phyloP scores from a whole-genome alignment of 2,113 vertebrate species.

The Takifugu bimaculatus region DNA sequence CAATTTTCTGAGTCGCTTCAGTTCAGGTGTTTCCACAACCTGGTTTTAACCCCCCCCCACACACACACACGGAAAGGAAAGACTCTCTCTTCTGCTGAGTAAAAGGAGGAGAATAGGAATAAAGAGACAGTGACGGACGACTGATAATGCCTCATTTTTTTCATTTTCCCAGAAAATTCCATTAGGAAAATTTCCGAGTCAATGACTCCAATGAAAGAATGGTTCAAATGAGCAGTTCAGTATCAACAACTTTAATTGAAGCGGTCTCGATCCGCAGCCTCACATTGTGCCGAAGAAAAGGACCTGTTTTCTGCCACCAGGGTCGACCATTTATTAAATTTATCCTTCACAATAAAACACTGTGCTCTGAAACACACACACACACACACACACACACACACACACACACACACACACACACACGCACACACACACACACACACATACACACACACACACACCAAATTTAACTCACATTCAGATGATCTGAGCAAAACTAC shows the following conservation, averaged over 20 bases:
- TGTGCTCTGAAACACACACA: background rate
- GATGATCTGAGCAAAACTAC: too few species aligned
- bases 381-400: background rate
- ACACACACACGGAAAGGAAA: conserved; percentile 22
- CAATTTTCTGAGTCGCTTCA: too few species aligned
- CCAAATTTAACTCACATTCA: too few species aligned
- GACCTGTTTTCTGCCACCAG: background rate
- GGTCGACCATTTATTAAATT: background rate
- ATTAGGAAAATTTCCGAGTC: conserved; percentile 55
- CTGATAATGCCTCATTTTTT: conserved; percentile 52
- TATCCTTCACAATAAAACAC: background rate
- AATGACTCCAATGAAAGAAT: conserved; percentile 53
- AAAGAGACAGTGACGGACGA: conserved; percentile 25
- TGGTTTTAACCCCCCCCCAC: background rate
- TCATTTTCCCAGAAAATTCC: conserved; percentile 53
- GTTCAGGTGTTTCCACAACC: too few species aligned
- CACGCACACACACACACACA: too few species aligned
- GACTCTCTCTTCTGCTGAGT: conserved; percentile 29
- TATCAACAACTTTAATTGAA: conserved; percentile 52
- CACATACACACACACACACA: too few species aligned
- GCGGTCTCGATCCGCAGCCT: conserved; percentile 34
- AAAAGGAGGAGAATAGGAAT: conserved; percentile 18
- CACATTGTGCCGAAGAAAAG: background rate
- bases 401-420: background rate
- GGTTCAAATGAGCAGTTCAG: conserved; percentile 40